Conservation (phyloP, 1,140 invertebrate species). For the Drosophila tristis region DNA sequence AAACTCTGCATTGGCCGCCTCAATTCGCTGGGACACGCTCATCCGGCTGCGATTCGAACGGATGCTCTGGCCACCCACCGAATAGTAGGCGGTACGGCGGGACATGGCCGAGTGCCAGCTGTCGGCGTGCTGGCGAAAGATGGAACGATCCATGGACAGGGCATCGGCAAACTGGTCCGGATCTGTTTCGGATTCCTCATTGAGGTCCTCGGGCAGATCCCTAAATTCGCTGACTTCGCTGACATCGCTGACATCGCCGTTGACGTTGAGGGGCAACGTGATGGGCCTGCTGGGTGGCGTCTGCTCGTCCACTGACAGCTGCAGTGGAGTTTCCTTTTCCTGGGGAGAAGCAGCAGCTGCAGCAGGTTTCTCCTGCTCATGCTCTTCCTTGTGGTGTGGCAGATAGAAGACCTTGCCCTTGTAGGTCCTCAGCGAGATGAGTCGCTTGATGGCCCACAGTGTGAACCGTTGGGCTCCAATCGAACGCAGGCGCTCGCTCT, state of each 20-base stretch:
- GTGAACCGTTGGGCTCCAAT: conserved; percentile 96
- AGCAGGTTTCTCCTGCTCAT: not conserved
- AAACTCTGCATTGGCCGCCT: conserved; percentile 80
- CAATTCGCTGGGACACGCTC: conserved; percentile 56
- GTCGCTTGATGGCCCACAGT: conserved; percentile 93
- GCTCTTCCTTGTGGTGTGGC: conserved; percentile 70
- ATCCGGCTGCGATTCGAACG: conserved; percentile 72
- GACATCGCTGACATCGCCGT: conserved; percentile 6
- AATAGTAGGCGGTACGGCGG: conserved; percentile 90
- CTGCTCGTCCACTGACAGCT: not conserved
- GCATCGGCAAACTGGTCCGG: conserved; percentile 59
- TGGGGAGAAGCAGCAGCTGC: not conserved
- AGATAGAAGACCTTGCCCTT: conserved; percentile 89
- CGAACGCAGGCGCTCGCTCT: conserved; percentile 95
- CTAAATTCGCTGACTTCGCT: conserved; percentile 35
- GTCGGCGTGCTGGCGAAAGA: conserved; percentile 87
- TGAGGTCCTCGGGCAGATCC: conserved; percentile 49
- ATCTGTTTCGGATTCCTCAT: conserved; percentile 1
- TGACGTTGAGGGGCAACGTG: conserved; percentile 29
- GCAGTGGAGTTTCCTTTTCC: not conserved
- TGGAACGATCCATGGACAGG: conserved; percentile 63
- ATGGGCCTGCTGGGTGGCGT: not conserved
- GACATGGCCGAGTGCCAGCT: conserved; percentile 93
- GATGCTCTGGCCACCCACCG: conserved; percentile 86
- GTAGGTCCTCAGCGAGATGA: conserved; percentile 90